These are phyloP conservation scores for Genyomyrus donnyi DNA, from an alignment of 2,113 vertebrate genomes.

Conservation along the genomic window DNA sequence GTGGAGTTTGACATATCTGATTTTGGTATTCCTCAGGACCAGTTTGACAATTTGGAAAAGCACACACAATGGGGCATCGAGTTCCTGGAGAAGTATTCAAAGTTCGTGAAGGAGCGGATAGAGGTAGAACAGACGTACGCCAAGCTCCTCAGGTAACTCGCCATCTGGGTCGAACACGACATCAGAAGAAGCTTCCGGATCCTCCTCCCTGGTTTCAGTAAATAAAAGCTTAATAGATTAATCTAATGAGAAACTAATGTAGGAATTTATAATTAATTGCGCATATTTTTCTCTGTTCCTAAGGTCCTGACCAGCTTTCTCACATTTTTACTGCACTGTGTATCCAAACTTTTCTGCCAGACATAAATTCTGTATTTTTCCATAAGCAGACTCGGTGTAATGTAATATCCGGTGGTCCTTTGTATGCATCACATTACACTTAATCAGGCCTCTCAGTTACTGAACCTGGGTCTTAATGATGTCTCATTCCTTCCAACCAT, in stretches of 20 bases:
- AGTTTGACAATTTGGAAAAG: constrained; percentile 97
- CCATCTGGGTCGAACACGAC: background rate
- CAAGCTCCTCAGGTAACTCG: constrained; percentile 86
- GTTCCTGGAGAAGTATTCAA: constrained; percentile 93
- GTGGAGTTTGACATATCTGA: background rate
- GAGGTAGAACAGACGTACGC: constrained; percentile 96
- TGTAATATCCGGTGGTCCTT: background rate
- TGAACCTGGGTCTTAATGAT: background rate
- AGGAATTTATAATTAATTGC: background rate
- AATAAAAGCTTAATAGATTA: background rate
- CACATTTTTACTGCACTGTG: background rate
- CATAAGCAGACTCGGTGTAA: background rate
- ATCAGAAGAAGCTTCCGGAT: background rate
- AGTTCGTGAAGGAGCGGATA: constrained; percentile 96
- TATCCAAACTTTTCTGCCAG: background rate
- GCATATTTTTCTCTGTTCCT: background rate
- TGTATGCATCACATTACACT: background rate
- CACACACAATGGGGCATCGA: constrained; percentile 98
- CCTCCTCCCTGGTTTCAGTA: background rate
- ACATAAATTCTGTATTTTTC: background rate
- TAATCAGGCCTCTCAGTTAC: background rate
- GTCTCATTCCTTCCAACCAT: background rate
- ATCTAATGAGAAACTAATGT: background rate
- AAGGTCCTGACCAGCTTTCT: background rate
- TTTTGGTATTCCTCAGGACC: constrained; percentile 73